phyloP scores from a whole-genome alignment of 2,888 invertebrate species.

The Tachina fera region DNA sequence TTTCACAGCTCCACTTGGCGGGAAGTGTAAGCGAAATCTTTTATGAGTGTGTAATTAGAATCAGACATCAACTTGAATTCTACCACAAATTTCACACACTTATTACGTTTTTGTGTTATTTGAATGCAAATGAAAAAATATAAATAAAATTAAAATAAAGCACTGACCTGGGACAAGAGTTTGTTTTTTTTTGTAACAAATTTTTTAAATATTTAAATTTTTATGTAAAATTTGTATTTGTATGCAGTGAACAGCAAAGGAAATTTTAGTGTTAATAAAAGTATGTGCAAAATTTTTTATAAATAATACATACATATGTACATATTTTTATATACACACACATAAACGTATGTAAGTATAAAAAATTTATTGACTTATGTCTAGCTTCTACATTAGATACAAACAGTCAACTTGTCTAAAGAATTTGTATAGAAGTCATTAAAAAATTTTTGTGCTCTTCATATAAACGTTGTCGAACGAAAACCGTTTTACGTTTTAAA shows the following conservation, averaged over 20 bases:
- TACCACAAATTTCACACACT: conserved; percentile 64
- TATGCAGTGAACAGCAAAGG: conserved; percentile 3
- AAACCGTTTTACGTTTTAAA: no score
- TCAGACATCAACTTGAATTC: conserved; percentile 43
- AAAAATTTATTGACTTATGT: no score
- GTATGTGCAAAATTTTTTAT: not conserved
- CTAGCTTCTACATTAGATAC: no score
- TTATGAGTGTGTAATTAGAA: conserved; percentile 47
- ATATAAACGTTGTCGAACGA: no score
- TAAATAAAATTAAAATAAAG: not conserved
- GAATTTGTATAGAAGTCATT: no score
- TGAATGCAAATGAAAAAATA: not conserved
- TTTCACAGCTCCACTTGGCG: conserved; percentile 7
- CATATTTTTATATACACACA: no score
- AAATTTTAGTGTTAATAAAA: not conserved
- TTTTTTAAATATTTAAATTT: conserved; percentile 24
- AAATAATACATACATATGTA: no score
- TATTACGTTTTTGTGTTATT: conserved; percentile 25
- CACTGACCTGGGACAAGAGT: conserved; percentile 58
- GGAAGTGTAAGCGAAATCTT: conserved; percentile 10
- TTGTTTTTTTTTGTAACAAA: conserved; percentile 2
- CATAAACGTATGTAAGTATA: no score
- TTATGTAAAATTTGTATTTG: conserved; percentile 34
- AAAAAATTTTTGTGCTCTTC: no score
- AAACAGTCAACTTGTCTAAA: no score